Conservation (phyloP, 2,888 invertebrate genomes). For the Nephrotoma guestfalica region DNA sequence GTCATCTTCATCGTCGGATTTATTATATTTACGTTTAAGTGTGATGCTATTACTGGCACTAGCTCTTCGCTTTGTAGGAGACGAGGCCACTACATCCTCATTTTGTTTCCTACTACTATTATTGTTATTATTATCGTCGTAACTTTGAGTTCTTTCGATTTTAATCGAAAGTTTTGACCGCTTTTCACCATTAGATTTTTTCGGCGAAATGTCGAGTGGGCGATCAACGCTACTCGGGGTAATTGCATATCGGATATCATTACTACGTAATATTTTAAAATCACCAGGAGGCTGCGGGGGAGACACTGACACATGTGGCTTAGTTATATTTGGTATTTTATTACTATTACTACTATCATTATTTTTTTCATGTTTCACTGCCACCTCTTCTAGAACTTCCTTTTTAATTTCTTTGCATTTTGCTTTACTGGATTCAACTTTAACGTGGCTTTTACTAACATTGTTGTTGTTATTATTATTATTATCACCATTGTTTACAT, state of each 20-base stretch:
- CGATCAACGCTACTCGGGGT: neutral
- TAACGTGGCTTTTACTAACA: neutral
- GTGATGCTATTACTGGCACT: neutral
- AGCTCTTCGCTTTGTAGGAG: neutral
- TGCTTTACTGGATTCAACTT: neutral
- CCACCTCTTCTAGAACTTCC: neutral
- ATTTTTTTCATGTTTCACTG: neutral
- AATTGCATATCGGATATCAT: slow-evolving; percentile 24
- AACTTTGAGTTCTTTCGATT: neutral
- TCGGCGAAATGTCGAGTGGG: neutral
- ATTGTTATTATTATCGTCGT: neutral
- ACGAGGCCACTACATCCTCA: neutral
- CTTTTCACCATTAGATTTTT: neutral
- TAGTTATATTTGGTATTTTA: neutral
- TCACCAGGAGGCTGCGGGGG: slow-evolving; percentile 16
- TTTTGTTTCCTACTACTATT: neutral
- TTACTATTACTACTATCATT: neutral
- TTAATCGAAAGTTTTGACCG: neutral
- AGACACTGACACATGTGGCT: neutral
- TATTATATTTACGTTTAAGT: neutral
- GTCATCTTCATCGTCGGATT: neutral
- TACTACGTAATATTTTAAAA: slow-evolving; percentile 31
- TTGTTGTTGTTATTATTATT: slow-evolving; percentile 3
- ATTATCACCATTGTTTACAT: slow-evolving; percentile 7
- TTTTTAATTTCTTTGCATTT: neutral